A percentile compares a stretch with the other conserved stretches of the same genome.
phyloP scores from a whole-genome alignment of 2,113 vertebrate species.

The Tympanuchus pallidicinctus region DNA sequence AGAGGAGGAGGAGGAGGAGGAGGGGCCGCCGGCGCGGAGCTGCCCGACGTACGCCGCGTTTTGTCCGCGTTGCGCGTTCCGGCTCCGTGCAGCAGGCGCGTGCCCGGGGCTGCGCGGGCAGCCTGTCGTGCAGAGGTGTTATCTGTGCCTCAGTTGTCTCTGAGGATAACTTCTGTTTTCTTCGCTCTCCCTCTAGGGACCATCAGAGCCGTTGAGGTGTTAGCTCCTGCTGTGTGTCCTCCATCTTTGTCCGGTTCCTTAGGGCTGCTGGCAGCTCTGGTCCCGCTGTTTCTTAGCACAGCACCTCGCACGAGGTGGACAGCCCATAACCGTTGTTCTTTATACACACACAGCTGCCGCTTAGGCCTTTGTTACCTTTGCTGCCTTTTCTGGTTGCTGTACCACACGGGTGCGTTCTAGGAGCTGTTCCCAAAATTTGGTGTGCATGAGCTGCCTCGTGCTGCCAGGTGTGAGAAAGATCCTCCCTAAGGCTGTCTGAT shows the following conservation, averaged over 20 bases:
- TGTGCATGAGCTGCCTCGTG: neutral
- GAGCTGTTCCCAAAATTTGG: rapidly evolving
- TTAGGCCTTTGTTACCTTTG: rapidly evolving
- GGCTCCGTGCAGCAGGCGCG: too few relatives aligned
- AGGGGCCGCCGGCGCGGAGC: rapidly evolving
- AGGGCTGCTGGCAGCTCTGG: neutral
- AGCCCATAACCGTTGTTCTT: rapidly evolving
- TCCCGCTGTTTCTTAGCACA: rapidly evolving
- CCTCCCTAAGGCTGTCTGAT: neutral
- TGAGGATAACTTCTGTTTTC: rapidly evolving
- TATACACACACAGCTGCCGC: rapidly evolving
- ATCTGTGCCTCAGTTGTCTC: neutral
- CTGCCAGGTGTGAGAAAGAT: neutral
- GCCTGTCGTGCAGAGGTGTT: rapidly evolving
- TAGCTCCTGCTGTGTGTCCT: rapidly evolving
- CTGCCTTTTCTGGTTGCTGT: neutral
- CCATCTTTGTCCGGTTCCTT: neutral
- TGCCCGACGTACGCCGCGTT: rapidly evolving
- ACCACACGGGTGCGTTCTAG: rapidly evolving
- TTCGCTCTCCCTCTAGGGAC: rapidly evolving
- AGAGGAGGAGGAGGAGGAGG: too few relatives aligned
- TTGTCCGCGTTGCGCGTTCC: neutral
- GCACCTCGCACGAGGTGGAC: rapidly evolving
- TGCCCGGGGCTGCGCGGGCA: too few relatives aligned
- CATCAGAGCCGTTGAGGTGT: rapidly evolving